Percentiles rank a stretch among this genome's conserved stretches.
Conservation (phyloP, 2,113 vertebrate species). For the Oophaga pumilio region DNA sequence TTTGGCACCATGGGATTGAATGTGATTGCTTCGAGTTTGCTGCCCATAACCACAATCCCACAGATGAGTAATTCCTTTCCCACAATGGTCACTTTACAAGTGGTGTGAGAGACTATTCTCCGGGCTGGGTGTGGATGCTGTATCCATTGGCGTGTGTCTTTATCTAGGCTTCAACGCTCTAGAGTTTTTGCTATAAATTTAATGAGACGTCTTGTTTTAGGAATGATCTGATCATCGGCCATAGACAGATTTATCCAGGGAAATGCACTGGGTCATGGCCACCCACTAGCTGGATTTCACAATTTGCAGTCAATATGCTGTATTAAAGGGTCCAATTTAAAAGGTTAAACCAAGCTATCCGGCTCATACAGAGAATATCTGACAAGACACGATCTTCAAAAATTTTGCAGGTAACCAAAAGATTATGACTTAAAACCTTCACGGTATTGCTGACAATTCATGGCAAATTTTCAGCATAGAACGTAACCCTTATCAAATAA, state of each 20-base stretch:
- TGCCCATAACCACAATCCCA: conserved; percentile 53
- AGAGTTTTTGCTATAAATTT: not conserved
- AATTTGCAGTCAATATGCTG: not conserved
- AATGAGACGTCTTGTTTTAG: not conserved
- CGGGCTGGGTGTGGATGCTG: conserved; percentile 10
- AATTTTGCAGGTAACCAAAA: too few species aligned
- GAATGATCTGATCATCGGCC: conserved; percentile 25
- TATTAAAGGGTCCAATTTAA: not conserved
- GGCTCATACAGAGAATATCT: not conserved
- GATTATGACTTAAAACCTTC: too few species aligned
- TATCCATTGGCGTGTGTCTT: conserved; percentile 1
- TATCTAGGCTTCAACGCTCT: not conserved
- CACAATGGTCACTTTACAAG: conserved; percentile 5
- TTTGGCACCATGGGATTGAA: not conserved
- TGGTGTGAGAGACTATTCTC: not conserved
- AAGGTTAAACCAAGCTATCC: not conserved
- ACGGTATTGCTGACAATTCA: too few species aligned
- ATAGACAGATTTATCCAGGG: not conserved
- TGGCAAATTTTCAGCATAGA: too few species aligned
- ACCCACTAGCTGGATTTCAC: not conserved
- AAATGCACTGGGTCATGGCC: not conserved
- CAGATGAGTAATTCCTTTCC: conserved; percentile 40
- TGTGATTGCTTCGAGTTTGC: not conserved
- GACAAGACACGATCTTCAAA: not conserved
- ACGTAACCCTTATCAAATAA: too few species aligned